A percentile compares a stretch with the other conserved stretches of the same genome.
phyloP scores from a whole-genome alignment of 2,888 invertebrate species.

The Xylophagus ater region DNA sequence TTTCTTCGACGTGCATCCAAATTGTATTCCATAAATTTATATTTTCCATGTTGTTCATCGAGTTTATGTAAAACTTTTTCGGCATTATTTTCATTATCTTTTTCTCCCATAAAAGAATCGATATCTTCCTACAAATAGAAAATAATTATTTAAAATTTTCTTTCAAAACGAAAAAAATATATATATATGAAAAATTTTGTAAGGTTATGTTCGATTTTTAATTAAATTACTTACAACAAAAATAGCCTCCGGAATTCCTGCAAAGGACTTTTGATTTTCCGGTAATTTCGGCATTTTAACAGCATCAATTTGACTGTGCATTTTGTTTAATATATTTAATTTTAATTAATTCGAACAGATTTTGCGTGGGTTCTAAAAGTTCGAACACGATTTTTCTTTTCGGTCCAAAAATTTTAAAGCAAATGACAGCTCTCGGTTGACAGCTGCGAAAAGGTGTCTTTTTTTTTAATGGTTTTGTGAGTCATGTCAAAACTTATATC shows the following conservation, averaged over 20 bases:
- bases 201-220: too few species aligned
- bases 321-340: slow-evolving; percentile 19
- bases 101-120: slow-evolving; percentile 76
- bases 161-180: too few species aligned
- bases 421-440: too few species aligned
- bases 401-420: too few species aligned
- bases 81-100: slow-evolving; percentile 71
- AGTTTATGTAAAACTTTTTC: slow-evolving; percentile 75
- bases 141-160: too few species aligned
- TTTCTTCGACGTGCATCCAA: slow-evolving; percentile 75
- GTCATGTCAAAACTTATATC: too few species aligned
- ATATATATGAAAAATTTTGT: too few species aligned
- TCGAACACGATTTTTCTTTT: too few species aligned
- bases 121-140: slow-evolving; percentile 79
- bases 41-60: slow-evolving; percentile 91
- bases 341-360: background rate
- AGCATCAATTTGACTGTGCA: slow-evolving; percentile 33
- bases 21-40: slow-evolving; percentile 94
- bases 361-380: too few species aligned
- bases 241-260: slow-evolving; percentile 77
- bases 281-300: slow-evolving; percentile 38
- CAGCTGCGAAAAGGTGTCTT: too few species aligned
- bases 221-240: slow-evolving; percentile 75
- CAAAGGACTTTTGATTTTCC: slow-evolving; percentile 47
- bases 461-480: too few species aligned